Percentiles rank a stretch among this genome's conserved stretches.
Evolutionary conservation across 1,140 invertebrate species (phyloP).

Genomic region (Chionoecetes opilio): DNA sequence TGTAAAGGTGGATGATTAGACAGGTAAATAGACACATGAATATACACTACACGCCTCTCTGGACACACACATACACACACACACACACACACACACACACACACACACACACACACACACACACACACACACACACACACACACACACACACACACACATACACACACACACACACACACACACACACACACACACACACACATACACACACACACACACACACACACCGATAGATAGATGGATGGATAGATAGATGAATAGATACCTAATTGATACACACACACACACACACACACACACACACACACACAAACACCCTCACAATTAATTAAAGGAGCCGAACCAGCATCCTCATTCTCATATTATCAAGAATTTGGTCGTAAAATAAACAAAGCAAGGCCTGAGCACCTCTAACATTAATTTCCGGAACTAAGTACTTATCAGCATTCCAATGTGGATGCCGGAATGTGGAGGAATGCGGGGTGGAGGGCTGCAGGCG

Average conservation of each 20-base stretch:
- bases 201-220: no score
- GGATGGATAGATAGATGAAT: no score
- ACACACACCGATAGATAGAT: no score
- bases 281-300: constrained; percentile 32
- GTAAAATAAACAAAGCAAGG: constrained; percentile 56
- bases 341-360: constrained; percentile 32
- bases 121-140: constrained; percentile 38
- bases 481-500: constrained; percentile 21
- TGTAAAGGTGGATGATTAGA: background rate
- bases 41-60: background rate
- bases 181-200: background rate
- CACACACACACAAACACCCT: constrained; percentile 39
- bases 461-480: constrained; percentile 67
- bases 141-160: constrained; percentile 51
- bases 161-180: constrained; percentile 8
- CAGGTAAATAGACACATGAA: background rate
- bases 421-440: constrained; percentile 76
- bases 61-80: constrained; percentile 15
- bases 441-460: constrained; percentile 74
- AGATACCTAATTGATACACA: no score
- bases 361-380: constrained; percentile 63
- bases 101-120: constrained; percentile 40
- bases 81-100: constrained; percentile 49
- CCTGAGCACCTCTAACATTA: constrained; percentile 73
- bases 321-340: constrained; percentile 67